Conservation (phyloP, 2,797 vertebrate genomes). For the Ctenopoma multispine region DNA sequence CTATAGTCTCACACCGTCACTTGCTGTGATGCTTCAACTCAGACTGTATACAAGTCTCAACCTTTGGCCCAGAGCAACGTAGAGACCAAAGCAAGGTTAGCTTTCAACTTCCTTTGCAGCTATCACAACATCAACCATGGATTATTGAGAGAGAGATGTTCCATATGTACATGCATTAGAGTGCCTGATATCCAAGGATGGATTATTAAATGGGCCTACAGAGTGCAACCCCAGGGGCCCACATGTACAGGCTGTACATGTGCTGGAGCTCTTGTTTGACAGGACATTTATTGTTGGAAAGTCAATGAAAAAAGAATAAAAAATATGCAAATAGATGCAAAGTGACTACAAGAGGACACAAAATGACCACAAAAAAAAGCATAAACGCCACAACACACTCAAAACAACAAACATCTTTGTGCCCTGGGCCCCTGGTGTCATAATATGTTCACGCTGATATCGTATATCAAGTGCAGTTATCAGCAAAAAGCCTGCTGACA, state of each 20-base stretch:
- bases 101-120: constrained; percentile 70
- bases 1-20: constrained; percentile 65
- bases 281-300: too few species aligned
- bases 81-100: constrained; percentile 39
- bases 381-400: too few species aligned
- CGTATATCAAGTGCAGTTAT: constrained; percentile 4
- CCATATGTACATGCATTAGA: background rate
- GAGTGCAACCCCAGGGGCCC: too few species aligned
- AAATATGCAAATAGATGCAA: too few species aligned
- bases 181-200: background rate
- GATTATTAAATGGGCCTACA: background rate
- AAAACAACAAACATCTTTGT: background rate
- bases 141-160: constrained; percentile 2
- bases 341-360: too few species aligned
- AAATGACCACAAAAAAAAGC: too few species aligned
- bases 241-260: too few species aligned
- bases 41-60: constrained; percentile 38
- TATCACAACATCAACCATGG: constrained; percentile 65
- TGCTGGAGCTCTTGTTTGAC: too few species aligned
- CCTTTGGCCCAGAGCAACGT: constrained; percentile 41
- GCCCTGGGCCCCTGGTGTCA: background rate
- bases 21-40: constrained; percentile 60
- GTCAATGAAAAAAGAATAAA: too few species aligned
- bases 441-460: constrained; percentile 1
- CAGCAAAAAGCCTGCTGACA: constrained; percentile 2